Conservation (phyloP, 2,113 vertebrate species). For the Spermophilus dauricus region DNA sequence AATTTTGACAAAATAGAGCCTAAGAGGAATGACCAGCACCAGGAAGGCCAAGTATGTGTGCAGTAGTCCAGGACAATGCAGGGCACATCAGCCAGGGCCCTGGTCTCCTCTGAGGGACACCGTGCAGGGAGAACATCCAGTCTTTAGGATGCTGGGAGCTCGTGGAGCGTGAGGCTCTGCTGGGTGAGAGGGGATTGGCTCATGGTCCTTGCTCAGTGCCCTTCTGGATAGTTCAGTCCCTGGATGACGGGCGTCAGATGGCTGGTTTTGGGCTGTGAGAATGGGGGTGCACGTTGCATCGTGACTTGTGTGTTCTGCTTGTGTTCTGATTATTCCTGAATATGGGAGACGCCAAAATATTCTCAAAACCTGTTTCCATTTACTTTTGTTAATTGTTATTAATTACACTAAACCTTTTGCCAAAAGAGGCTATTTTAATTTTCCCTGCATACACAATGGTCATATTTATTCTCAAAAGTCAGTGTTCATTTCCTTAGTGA, state of each 20-base stretch:
- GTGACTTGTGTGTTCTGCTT: background rate
- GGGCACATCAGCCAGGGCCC: background rate
- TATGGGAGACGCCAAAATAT: background rate
- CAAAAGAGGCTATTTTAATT: background rate
- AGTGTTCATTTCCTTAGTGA: background rate
- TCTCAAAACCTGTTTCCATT: background rate
- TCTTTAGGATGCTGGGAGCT: background rate
- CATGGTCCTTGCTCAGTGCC: rapidly evolving
- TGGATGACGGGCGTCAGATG: rapidly evolving
- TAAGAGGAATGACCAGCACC: background rate
- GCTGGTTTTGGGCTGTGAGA: background rate
- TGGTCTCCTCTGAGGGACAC: background rate
- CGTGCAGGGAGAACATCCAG: background rate
- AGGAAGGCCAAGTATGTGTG: background rate
- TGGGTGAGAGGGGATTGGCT: background rate
- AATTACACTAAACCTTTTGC: background rate
- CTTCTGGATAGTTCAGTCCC: background rate
- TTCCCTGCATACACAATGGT: background rate
- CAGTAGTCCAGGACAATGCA: background rate
- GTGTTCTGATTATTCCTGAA: background rate
- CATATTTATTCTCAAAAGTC: background rate
- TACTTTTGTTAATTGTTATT: background rate
- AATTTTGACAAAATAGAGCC: background rate
- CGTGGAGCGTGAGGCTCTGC: too few relatives aligned
- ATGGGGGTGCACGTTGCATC: background rate